Evolutionary conservation across 1,140 invertebrate species (phyloP), one percentile per base, ranked within the genome.

Genomic region (Bicyclus anynana): DNA sequence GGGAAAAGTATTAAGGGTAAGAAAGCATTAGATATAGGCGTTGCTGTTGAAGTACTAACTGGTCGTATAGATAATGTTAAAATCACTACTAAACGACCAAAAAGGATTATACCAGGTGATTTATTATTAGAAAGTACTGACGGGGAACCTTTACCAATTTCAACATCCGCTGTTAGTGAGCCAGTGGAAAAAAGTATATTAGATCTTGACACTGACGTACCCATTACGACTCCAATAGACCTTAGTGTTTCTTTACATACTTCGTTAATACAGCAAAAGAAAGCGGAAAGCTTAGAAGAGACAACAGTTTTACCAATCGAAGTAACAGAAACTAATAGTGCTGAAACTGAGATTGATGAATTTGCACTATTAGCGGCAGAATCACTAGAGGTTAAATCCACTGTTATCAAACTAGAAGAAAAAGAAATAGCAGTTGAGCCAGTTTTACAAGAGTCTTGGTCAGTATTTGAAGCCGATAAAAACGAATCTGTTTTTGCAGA

Each of bases 401-500:
- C 86, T 65, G 77, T 89, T 26, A 56, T 59, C n/a, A 82, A 82
- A 69, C 46, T 80, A 62, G 65, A 77, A 53, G 65, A 80, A 56
- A 77, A 70, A 35, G 72, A 81, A 69, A 80, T 86, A 44, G 74
- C 75, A 48, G 18, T 80, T 50, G 77, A 84, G 65, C 81, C 89
- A n/a, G 82, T 90, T 12, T 54, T 87, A 40, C 78, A 90, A 64
- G 89, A 90, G 59, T 82, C 88, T 50, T 93, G 92, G 91, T 90
- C 90, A 38, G 92, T 91, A 29, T 93, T 93, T 77, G 91, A 90
- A 68, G 86, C 87, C 0, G 95, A 96, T 91, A 95, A 95, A 12
- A 97, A 96, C 68, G 95, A 96, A 74, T 95, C 94, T 16, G 92
- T 94, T 21, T 95, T 95, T 86, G 95, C 93, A 1, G 94, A 94